Evolutionary conservation across 2,113 vertebrate species (phyloP).

Genomic region (Dipodomys spectabilis): DNA sequence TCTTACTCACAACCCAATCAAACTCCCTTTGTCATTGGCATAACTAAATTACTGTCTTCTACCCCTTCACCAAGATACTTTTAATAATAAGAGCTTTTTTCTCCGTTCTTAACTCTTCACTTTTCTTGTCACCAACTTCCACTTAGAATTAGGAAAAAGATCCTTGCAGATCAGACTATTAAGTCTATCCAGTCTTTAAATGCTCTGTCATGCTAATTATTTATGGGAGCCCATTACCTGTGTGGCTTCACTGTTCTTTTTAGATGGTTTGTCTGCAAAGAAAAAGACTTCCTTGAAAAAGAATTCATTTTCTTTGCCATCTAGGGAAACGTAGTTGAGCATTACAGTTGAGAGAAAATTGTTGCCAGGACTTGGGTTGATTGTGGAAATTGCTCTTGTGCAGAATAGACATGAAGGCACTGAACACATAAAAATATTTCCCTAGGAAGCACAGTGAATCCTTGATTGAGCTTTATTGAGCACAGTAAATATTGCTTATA

Average conservation of each 20-base stretch:
- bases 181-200: slow-evolving; percentile 61
- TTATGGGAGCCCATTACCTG: slow-evolving; percentile 72
- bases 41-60: slow-evolving; percentile 43
- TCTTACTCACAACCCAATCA: background rate
- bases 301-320: slow-evolving; percentile 58
- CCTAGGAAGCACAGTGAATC: background rate
- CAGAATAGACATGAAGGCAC: background rate
- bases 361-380: background rate
- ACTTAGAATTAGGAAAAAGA: slow-evolving; percentile 54
- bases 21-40: background rate
- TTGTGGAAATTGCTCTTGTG: background rate
- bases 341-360: background rate
- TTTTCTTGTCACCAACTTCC: slow-evolving; percentile 42
- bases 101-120: slow-evolving; percentile 21
- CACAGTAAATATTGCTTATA: background rate
- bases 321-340: background rate
- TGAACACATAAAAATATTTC: background rate
- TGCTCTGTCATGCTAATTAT: slow-evolving; percentile 67
- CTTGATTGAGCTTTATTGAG: background rate
- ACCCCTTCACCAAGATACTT: background rate
- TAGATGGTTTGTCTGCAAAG: slow-evolving; percentile 61
- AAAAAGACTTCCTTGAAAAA: slow-evolving; percentile 56
- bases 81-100: slow-evolving; percentile 30
- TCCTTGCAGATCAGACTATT: slow-evolving; percentile 62
- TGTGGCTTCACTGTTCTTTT: slow-evolving; percentile 68